phyloP scores from a whole-genome alignment of 2,113 vertebrate genomes.

The Helogale parvula region DNA sequence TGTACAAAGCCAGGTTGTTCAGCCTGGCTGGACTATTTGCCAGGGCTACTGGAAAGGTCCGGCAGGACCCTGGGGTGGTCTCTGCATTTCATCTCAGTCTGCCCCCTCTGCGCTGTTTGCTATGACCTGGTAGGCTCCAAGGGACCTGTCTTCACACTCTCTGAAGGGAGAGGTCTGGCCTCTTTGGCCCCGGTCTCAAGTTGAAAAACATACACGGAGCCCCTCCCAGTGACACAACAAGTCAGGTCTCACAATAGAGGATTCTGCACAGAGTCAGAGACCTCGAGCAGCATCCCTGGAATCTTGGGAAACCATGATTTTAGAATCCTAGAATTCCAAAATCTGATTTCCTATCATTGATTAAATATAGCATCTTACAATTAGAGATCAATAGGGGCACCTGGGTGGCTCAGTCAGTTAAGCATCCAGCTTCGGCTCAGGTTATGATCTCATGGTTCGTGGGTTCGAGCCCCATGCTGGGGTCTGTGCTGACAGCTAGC shows the following conservation, averaged over 20 bases:
- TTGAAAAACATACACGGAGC: background rate
- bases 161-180: background rate
- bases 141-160: background rate
- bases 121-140: background rate
- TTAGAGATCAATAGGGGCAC: background rate
- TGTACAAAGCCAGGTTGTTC: background rate
- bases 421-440: too few species aligned
- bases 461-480: too few species aligned
- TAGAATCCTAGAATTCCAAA: constrained; percentile 4
- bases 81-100: background rate
- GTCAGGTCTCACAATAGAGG: background rate
- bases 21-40: background rate
- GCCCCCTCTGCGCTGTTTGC: background rate
- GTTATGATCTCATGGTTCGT: too few species aligned
- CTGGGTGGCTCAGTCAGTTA: too few species aligned
- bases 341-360: background rate
- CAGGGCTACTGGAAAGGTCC: background rate
- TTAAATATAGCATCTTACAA: background rate
- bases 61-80: background rate
- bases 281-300: background rate
- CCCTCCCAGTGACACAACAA: background rate
- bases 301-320: constrained; percentile 14
- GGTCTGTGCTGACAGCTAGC: too few species aligned
- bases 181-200: background rate
- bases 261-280: background rate